Base-by-base conservation (phyloP, 1,140 invertebrate species). In the Oncopodura yosiiana region DNA sequence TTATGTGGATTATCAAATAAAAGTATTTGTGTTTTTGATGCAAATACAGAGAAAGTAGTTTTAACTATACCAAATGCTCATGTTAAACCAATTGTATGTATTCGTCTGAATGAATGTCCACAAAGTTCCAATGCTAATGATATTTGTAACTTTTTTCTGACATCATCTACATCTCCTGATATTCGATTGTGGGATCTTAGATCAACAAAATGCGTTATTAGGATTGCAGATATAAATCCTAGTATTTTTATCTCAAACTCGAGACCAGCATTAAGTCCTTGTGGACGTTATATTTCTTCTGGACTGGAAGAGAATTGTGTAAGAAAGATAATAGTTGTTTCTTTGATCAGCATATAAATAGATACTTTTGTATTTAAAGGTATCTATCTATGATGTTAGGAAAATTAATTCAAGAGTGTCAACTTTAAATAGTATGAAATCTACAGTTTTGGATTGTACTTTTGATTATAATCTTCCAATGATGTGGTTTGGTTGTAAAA, bases 161-260 rank as follows among this genome's bases (percentile, higher is more conserved):
- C 56, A 14, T 48, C 53, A 1, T 38, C 56, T 3, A 41, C 41
- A 6, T 44, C 53, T 8, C 56, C 59, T 24, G 53, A 56, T 8
- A 54, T 63, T 9, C 59, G 59, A 51, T 23, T 63, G 6, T 63
- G 61, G 61, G 61, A 63, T 49, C 41, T 59, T 16, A 32, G 61
- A n/a, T 34, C 19, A n/a, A 24, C 49, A 14, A 58, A 46, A 34
- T 59, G 61, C 27, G 36, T 50, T 12, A 57, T 36, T 18, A 19
- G 54, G 1, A 50, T 63, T 29, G 37, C 36, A 11, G 61, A 63
- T 36, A 26, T 63, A 16, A 48, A 43, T 18, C 26, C 19, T 8
- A 51, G 32, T 3, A 21, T 27, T 0, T 58, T 58, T 36, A 41
- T 55, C 4, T 23, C 61, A 36, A 53, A 36, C 3, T 32, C 55